Evolutionary conservation across 2,113 vertebrate species (phyloP).

Genomic region (Athene noctua): DNA sequence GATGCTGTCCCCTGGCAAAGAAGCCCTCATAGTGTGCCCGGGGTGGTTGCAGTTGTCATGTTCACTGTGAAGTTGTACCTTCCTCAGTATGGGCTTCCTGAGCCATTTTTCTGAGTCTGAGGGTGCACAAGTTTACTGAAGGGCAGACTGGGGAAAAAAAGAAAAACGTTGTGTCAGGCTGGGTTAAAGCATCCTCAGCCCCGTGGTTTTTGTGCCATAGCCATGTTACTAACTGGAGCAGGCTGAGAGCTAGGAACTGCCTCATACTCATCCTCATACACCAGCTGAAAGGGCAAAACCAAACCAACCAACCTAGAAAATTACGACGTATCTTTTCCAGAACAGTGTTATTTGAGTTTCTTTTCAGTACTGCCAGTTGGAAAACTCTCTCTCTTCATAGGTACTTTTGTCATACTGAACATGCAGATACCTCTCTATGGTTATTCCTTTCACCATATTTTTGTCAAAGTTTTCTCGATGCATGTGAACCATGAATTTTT

Average conservation of each 20-base stretch:
- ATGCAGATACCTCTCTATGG: not conserved
- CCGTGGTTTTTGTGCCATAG: rapidly evolving
- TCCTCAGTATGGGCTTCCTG: not conserved
- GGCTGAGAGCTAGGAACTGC: not conserved
- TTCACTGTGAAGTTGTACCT: rapidly evolving
- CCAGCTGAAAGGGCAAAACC: not conserved
- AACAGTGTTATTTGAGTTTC: not conserved
- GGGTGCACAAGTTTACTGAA: not conserved
- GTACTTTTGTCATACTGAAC: not conserved
- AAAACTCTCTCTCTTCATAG: not conserved
- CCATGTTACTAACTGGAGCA: not conserved
- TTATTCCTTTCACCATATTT: not conserved
- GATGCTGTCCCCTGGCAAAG: not conserved
- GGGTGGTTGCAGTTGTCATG: not conserved
- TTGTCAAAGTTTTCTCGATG: not conserved
- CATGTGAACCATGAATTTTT: not conserved
- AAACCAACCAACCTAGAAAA: not conserved
- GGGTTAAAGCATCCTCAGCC: not conserved
- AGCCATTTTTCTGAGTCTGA: rapidly evolving
- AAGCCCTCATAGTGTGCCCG: rapidly evolving
- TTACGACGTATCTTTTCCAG: rapidly evolving
- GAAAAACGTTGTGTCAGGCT: not conserved
- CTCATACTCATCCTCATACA: rapidly evolving
- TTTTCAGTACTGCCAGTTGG: not conserved
- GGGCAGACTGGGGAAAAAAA: not conserved